Conservation (phyloP, 2,113 vertebrate genomes). For the Promerops cafer region DNA sequence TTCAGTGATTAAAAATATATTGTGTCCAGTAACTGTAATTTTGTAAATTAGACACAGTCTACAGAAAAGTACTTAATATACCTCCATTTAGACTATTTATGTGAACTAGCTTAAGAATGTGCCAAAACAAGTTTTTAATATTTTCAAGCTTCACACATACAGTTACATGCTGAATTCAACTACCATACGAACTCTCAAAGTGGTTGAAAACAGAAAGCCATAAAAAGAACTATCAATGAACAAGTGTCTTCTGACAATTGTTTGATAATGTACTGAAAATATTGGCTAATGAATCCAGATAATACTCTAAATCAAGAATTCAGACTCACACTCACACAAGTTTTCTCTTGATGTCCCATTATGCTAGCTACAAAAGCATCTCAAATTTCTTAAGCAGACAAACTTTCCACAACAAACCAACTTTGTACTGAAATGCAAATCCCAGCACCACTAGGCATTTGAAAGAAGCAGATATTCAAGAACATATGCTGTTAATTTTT, state of each 20-base stretch:
- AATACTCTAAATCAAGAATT: not conserved
- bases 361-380: not conserved
- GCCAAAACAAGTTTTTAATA: not conserved
- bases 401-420: not conserved
- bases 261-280: not conserved
- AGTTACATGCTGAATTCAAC: not conserved
- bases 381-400: not conserved
- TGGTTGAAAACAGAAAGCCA: not conserved
- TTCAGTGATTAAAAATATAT: not conserved
- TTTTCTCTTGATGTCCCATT: not conserved
- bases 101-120: not conserved
- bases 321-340: not conserved
- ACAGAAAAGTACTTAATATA: not conserved
- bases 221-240: not conserved
- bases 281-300: not conserved
- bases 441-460: not conserved
- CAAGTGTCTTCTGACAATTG: not conserved
- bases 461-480: not conserved
- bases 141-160: not conserved
- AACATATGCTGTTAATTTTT: not conserved
- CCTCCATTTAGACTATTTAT: not conserved
- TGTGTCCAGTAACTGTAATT: not conserved
- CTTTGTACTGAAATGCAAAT: not conserved
- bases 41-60: not conserved
- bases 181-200: not conserved